Base-by-base conservation (phyloP, 2,888 invertebrate species). In the Ceriagrion tenellum region DNA sequence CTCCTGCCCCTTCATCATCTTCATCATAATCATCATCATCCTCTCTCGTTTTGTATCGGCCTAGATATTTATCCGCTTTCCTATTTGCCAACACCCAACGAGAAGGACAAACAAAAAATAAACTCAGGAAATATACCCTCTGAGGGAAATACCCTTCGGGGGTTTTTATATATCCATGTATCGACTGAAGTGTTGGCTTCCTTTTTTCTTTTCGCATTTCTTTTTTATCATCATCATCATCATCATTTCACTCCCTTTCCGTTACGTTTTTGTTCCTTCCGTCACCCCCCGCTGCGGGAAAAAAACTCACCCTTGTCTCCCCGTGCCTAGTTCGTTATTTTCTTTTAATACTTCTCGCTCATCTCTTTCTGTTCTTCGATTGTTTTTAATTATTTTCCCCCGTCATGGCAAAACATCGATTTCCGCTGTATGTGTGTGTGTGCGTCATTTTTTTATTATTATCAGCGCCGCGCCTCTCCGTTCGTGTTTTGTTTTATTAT, bases 61-160 rank as follows among this genome's bases (percentile, higher is more conserved):
- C 93, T 93, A 93, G 69, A 93, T 93, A 93, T 93, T 93, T 93
- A 93, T 93, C 93, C 93, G 93, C 74, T 93, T 93, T 91, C 40
- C 91, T 91, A 63, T 91, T 93, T 74, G 69, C 69, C 93, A 74
- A 93, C 93, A 93, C 93, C 81, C 93, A 93, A 47, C 69, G 26
- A 81, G 69, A 26, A 69, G 12, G 59, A 12, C 18, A 59, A 59
- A 20, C 12, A 69, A 69, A 69, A 69, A 69, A 69, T 20, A 81
- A 81, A 69, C 20, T 10, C 16, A 59, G 59, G 10, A 16, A 20
- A 59, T 59, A 59, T 59, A 59, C n/a, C 69, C 91, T 35, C 59
- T 35, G 59, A 69, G 40, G 40, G 93, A 26, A 63, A 69, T 93
- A 69, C 93, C 93, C 74, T 81, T 26, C n/a, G 93, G 93, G 93